phyloP scores from a whole-genome alignment of 1,140 invertebrate species.

The Sogatella furcifera region DNA sequence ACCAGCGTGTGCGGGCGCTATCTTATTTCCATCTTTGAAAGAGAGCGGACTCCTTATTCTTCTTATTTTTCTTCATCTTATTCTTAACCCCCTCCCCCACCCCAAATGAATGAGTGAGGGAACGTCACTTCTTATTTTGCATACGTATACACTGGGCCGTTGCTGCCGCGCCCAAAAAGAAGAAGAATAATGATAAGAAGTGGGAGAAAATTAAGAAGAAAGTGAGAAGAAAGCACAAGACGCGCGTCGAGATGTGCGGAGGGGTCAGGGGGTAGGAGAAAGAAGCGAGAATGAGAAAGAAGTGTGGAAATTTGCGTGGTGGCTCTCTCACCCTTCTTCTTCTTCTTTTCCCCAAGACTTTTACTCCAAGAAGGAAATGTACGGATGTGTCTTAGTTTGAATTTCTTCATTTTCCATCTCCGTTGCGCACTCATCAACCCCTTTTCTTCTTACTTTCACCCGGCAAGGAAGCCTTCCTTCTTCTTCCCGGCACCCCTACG shows the following conservation, averaged over 20 bases:
- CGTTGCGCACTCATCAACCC: constrained; percentile 20
- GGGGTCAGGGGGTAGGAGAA: background rate
- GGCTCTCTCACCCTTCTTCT: background rate
- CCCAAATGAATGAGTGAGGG: background rate
- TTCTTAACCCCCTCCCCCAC: too few species aligned
- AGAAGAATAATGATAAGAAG: background rate
- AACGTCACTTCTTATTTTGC: constrained; percentile 17
- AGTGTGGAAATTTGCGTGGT: constrained; percentile 9
- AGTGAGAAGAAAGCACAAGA: background rate
- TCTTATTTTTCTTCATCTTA: too few species aligned
- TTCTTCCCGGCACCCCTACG: constrained; percentile 11
- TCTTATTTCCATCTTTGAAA: constrained; percentile 4
- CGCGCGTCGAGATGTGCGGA: background rate
- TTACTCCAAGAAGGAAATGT: constrained; percentile 14
- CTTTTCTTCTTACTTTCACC: background rate
- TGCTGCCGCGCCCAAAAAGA: background rate
- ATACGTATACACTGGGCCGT: constrained; percentile 4
- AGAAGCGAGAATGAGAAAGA: constrained; percentile 13
- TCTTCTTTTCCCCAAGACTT: constrained; percentile 4
- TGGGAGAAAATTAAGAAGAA: constrained; percentile 1
- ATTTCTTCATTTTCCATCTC: constrained; percentile 21
- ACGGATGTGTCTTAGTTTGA: constrained; percentile 22
- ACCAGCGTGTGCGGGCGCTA: background rate
- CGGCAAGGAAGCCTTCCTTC: background rate
- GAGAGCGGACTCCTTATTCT: background rate